phyloP scores from a whole-genome alignment of 2,888 invertebrate genomes.

The Torymus texanus region DNA sequence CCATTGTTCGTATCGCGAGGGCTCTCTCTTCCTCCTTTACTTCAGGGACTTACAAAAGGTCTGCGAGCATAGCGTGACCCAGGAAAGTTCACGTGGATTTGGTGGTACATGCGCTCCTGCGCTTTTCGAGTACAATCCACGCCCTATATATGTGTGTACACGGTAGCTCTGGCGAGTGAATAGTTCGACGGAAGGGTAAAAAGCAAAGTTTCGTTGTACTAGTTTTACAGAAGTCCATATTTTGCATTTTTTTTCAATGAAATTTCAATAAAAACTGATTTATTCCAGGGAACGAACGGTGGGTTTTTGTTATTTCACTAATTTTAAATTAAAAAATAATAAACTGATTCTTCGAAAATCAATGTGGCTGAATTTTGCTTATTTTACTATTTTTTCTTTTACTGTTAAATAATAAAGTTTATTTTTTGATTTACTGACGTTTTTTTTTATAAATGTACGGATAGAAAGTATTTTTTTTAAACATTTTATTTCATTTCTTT shows the following conservation, averaged over 20 bases:
- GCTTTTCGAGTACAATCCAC: slow-evolving; percentile 18
- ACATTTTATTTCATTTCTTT: too few relatives aligned
- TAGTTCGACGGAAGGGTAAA: slow-evolving; percentile 19
- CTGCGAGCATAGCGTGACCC: not conserved
- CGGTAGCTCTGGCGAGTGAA: not conserved
- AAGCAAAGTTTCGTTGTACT: slow-evolving; percentile 30
- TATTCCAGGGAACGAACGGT: not conserved
- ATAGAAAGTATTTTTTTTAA: too few relatives aligned
- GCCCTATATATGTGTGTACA: not conserved
- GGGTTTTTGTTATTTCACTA: too few relatives aligned
- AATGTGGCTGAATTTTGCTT: too few relatives aligned
- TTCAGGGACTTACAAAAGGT: slow-evolving; percentile 21
- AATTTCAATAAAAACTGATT: not conserved
- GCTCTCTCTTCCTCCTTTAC: slow-evolving; percentile 9
- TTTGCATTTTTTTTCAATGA: slow-evolving; percentile 7
- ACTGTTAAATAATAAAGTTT: too few relatives aligned
- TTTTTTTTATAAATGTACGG: too few relatives aligned
- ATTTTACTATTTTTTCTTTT: too few relatives aligned
- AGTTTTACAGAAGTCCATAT: not conserved
- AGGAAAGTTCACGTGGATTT: slow-evolving; percentile 28
- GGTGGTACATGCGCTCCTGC: not conserved
- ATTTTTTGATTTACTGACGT: too few relatives aligned
- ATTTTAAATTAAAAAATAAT: too few relatives aligned
- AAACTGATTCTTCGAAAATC: too few relatives aligned
- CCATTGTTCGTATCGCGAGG: slow-evolving; percentile 26